Evolutionary conservation across 2,113 vertebrate genomes (phyloP), one percentile per base, ranked within the genome.

Genomic region (Mohoua ochrocephala): DNA sequence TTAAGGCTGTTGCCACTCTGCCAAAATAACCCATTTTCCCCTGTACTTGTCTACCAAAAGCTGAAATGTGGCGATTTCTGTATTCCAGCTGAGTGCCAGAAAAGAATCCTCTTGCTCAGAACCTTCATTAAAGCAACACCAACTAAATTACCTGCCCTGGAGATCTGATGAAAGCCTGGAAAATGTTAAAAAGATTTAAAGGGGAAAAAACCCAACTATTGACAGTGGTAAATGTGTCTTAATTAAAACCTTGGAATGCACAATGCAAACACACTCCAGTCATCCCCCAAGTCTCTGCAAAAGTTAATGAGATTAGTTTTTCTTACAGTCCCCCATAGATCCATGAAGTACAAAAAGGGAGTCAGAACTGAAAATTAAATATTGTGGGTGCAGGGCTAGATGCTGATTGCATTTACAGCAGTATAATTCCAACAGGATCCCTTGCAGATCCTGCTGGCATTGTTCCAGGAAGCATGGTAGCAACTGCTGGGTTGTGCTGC

Each of bases 201-300:
- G 33, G 18, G 4, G 5, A 15, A 81, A 89, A 91, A 87, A 7
- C 42, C 26, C 64, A 76, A 56, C 75, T 75, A 59, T 27, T 84
- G 94, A 88, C 65, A 80, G 49, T 30, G 18, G 74, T 76, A 93
- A 79, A 90, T 31, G 65, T 5, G 2, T 90, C 70, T 86, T 92
- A 87, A 88, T 97, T 94, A 90, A 81, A 91, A 82, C 41, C 91
- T 95, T 78, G 52, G 83, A 53, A 91, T 49, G 64, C 63, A 61
- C 54, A 75, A 47, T 71, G 76, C 63, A 67, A 42, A 49, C 24
- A 73, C 57, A 54, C 67, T 68, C 57, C 82, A 71, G 71, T 45
- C 75, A 73, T 71, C 39, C 56, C 45, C 53, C 82, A 77, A 68
- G 33, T 59, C 69, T 79, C 67, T 39, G 42, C 45, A 26, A 54